Evolutionary conservation across 2,888 invertebrate species (phyloP), one percentile per base, ranked within the genome.

Genomic region (Agrotis segetum): DNA sequence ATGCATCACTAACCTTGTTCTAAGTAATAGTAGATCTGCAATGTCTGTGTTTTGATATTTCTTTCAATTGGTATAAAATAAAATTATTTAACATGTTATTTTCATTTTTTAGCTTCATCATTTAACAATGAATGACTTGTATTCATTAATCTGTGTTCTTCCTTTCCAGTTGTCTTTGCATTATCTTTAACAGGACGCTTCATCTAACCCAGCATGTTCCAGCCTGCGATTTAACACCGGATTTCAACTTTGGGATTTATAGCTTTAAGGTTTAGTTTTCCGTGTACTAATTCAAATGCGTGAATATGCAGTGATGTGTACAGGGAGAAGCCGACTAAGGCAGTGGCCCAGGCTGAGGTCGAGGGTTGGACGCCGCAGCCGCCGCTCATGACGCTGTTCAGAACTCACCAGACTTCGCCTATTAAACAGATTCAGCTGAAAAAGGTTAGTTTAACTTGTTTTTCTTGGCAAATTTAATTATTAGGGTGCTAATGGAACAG

Each of bases 381-480:
- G 0, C 98, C 98, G 0, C 93, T 98, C 52, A 98, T 98, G 97
- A 97, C 97, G 24, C 93, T 98, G 29, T 98, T 98, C 89, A 97
- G 97, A 82, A 97, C 98, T 2, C 97, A 97, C 74, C 97, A 98
- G 74, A 98, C 97, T 16, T 96, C 97, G 5, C 97, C 97, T 65
- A 98, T 98, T 60, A 96, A 97, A 56, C 96, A 97, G 81, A 97
- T 97, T 83, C 98, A 98, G 87, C 96, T 97, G 83, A 96, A 97
- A 63, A 98, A 98, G 92, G 96, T 96, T 62, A 2, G 71, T 73
- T 59, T 13, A 9, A 55, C 46, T 14, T 24, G 2, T 24, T 4
- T 17, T 4, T 9, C 21, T 47, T 46, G 16, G 44, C 4, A n/a
- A 24, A 9, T n/a, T n/a, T n/a, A n/a, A n/a, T 24, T 44, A 53